Percentiles rank a stretch among this genome's conserved stretches.
Evolutionary conservation across 2,797 vertebrate species (phyloP).

Genomic region (Odontamblyopus rebecca): DNA sequence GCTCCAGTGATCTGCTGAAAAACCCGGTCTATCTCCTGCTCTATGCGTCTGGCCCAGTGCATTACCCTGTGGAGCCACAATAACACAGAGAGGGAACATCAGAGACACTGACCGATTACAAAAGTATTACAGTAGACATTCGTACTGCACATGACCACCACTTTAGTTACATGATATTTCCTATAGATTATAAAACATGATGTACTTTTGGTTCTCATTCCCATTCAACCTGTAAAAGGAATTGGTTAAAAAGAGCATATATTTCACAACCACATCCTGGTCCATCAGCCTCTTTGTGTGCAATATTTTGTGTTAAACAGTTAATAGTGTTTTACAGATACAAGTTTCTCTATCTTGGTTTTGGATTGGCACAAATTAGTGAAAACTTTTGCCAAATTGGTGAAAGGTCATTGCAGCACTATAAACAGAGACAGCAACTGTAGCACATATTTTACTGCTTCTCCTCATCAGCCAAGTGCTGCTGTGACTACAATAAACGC

Average conservation of each 20-base stretch:
- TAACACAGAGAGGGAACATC: constrained; percentile 41
- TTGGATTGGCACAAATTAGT: not conserved
- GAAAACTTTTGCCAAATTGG: not conserved
- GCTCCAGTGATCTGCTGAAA: constrained; percentile 96
- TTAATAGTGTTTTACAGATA: not conserved
- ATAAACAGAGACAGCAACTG: not conserved
- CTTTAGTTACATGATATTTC: not conserved
- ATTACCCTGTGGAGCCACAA: constrained; percentile 87
- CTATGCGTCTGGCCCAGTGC: constrained; percentile 96
- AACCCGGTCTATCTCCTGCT: constrained; percentile 97
- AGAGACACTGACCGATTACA: not conserved
- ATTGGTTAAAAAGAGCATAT: not conserved
- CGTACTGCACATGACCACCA: not conserved
- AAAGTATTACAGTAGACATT: not conserved
- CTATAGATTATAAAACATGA: too few species aligned
- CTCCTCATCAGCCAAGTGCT: not conserved
- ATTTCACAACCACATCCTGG: not conserved
- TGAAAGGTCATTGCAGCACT: too few species aligned
- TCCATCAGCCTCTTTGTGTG: not conserved
- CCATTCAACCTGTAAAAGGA: not conserved
- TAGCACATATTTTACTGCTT: not conserved
- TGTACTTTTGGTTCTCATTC: not conserved
- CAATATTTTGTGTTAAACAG: not conserved
- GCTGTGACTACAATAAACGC: constrained; percentile 4
- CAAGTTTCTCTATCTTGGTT: not conserved